Evolutionary conservation across 1,140 invertebrate species (phyloP).

Genomic region (Stegodyphus dumicola): DNA sequence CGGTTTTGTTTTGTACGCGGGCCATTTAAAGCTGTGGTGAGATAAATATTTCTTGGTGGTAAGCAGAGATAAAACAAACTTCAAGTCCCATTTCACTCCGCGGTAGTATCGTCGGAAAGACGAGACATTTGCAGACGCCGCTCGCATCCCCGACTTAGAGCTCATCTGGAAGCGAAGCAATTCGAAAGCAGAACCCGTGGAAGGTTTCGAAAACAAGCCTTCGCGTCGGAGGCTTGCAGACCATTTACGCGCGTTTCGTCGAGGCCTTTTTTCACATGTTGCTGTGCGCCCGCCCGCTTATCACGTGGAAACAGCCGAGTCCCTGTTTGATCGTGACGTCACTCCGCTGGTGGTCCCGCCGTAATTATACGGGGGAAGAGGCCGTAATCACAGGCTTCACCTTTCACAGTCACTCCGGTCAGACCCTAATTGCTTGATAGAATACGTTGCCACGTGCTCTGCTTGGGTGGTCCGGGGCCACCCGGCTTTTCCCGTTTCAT

Average conservation of each 20-base stretch:
- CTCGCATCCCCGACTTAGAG: too few species aligned
- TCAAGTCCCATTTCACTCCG: too few species aligned
- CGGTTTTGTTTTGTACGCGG: too few species aligned
- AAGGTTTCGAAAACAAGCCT: neutral
- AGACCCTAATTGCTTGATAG: slow-evolving; percentile 44
- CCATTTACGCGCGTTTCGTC: neutral
- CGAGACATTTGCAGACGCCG: too few species aligned
- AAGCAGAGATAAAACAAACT: too few species aligned
- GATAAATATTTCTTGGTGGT: too few species aligned
- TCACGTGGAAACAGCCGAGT: slow-evolving; percentile 37
- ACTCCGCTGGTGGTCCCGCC: slow-evolving; percentile 31
- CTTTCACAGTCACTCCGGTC: slow-evolving; percentile 44
- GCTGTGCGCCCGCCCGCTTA: neutral
- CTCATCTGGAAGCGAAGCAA: too few species aligned
- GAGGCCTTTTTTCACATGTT: neutral
- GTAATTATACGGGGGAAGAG: slow-evolving; percentile 16
- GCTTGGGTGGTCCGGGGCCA: slow-evolving; percentile 36
- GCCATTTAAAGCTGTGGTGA: too few species aligned
- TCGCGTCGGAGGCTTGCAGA: neutral
- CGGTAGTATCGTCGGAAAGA: too few species aligned
- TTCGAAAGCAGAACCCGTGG: too few species aligned
- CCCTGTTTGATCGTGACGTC: slow-evolving; percentile 30
- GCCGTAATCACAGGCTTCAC: slow-evolving; percentile 49
- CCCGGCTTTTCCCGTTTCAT: slow-evolving; percentile 11
- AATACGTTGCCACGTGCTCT: slow-evolving; percentile 28